Base-by-base conservation (phyloP, 2,797 vertebrate genomes). In the Fundulus diaphanus region DNA sequence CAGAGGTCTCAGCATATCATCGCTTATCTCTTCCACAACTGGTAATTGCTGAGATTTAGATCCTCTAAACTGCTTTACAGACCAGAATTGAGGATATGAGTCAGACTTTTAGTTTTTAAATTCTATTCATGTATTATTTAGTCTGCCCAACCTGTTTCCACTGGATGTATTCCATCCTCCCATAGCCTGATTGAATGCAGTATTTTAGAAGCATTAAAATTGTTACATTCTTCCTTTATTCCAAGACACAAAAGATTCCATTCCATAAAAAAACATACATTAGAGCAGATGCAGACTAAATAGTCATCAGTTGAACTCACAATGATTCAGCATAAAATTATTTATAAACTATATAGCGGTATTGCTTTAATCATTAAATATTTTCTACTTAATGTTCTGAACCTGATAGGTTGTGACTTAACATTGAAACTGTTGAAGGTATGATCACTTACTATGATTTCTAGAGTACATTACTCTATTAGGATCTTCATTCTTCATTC, bases 1-100 rank as follows among this genome's bases (percentile, higher is more conserved):
- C 42, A n/a, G 20, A 70, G 61, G n/a, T 70, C 52, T 42, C n/a
- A 76, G 44, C n/a, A 72, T 57, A 40, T 68, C 27, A 44, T 37
- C 7, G 54, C 52, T 68, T 29, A 76, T 68, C 69, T 13, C 3
- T 5, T 72, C 61, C 27, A 37, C 27, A 71, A 51, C 42, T 63
- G 42, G 70, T 24, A 22, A 35, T 46, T 33, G 68, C 51, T 48
- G 31, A 44, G 49, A 65, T n/a, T n/a, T n/a, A 56, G 46, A 74
- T 52, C 72, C 35, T 40, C 29, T 51, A 37, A 67, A 48, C 46
- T 40, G 27, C 48, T 42, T 66, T 8, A 12, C 7, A 46, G 54
- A 35, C 31, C 29, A 16, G n/a, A 67, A 31, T 7, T 0, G 22
- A 3, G 13, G 42, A 22, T 44, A 42, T 42, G 59, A 66, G 6